Evolutionary conservation across 2,888 invertebrate genomes (phyloP).

Genomic region (Operophtera brumata): DNA sequence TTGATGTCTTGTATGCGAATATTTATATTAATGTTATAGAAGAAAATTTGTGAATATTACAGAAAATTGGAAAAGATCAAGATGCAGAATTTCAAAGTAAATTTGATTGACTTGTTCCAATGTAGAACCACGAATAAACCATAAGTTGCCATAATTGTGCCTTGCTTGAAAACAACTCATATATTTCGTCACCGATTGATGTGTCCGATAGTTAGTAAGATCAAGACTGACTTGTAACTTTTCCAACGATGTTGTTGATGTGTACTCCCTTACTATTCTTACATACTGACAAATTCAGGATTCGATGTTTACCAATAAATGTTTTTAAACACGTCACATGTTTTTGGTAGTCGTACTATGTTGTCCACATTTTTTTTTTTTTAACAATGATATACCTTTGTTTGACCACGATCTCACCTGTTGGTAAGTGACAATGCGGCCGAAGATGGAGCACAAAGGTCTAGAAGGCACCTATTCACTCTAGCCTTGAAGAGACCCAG

Average conservation of each 20-base stretch:
- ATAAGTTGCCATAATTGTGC: slow-evolving; percentile 23
- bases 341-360: slow-evolving; percentile 10
- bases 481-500: too few species aligned
- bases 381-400: too few species aligned
- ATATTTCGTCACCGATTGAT: slow-evolving; percentile 3
- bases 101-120: neutral
- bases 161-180: slow-evolving; percentile 27
- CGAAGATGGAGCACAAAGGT: too few species aligned
- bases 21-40: neutral
- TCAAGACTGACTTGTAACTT: slow-evolving; percentile 30
- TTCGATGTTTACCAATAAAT: neutral
- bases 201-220: slow-evolving; percentile 18
- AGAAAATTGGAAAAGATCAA: neutral
- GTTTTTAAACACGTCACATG: neutral
- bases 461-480: too few species aligned
- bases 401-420: too few species aligned
- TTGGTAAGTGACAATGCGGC: too few species aligned
- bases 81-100: neutral
- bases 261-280: neutral
- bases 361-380: too few species aligned
- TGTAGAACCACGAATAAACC: slow-evolving; percentile 2
- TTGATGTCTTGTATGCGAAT: slow-evolving; percentile 5
- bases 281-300: neutral
- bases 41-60: neutral
- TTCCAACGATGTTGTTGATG: slow-evolving; percentile 9